Base-by-base conservation (phyloP, 2,888 invertebrate species). In the Scotopteryx bipunctaria region DNA sequence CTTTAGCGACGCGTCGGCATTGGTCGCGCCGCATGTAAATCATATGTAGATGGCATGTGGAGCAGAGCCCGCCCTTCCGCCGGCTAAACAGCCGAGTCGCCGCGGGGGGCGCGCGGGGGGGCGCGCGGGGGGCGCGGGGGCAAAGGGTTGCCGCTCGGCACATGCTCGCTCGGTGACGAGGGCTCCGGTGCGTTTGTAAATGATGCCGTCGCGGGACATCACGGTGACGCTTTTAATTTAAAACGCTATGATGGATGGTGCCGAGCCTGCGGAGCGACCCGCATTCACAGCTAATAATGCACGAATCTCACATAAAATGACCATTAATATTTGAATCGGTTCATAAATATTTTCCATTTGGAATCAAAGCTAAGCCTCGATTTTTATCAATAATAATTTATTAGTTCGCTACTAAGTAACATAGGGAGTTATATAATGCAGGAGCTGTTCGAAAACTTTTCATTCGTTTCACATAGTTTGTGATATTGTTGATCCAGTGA, bases 141-240 rank as follows among this genome's bases (percentile, higher is more conserved):
- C 27, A 53, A 73, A 67, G 72, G 71, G 70, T 68, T 67, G 48
- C 42, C 29, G 72, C 33, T 5, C 55, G 51, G 25, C 69, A 63
- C 71, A 64, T 63, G 66, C 57, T 67, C 62, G 65, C 67, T 19
- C 27, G 63, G 67, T 60, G 60, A 57, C 55, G 57, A 48, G 70
- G 73, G 73, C 74, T 74, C 69, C 69, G 67, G 64, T 66, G 67
- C 71, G 64, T 69, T 67, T 69, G 73, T 66, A 74, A 71, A 71
- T 73, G 67, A 76, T 67, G 67, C 65, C 74, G 73, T 67, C 72
- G 67, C 75, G 76, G 71, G 76, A 72, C 73, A 66, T 67, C 66
- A 58, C 67, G 71, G 71, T 70, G 74, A 78, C 82, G 82, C 75
- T 69, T 78, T 80, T 79, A 77, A 83, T 77, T 85, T 81, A 81